A percentile compares a stretch with the other conserved stretches of the same genome.
phyloP scores from a whole-genome alignment of 2,888 invertebrate species.

The Watsonalla cultraria region DNA sequence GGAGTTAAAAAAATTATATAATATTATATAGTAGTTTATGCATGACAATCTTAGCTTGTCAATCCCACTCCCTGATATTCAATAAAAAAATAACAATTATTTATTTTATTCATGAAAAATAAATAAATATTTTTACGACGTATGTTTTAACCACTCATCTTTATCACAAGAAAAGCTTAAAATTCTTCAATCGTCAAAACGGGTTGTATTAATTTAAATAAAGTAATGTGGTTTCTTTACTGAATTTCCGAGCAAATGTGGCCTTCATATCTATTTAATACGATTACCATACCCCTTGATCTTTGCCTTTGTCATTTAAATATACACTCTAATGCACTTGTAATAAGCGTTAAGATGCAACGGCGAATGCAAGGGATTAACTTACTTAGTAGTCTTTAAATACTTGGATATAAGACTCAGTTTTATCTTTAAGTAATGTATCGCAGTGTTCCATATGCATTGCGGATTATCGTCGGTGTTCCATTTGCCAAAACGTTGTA shows the following conservation, averaged over 20 bases:
- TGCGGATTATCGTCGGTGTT: neutral
- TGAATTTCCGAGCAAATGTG: slow-evolving; percentile 14
- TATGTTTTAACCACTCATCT: neutral
- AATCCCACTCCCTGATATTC: too few species aligned
- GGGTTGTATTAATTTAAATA: slow-evolving; percentile 26
- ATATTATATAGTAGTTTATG: too few species aligned
- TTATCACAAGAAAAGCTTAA: neutral
- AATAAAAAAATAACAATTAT: too few species aligned
- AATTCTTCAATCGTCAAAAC: slow-evolving; percentile 16
- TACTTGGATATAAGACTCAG: neutral
- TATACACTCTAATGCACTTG: neutral
- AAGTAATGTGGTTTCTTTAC: slow-evolving; percentile 29
- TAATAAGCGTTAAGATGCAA: neutral
- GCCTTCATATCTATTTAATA: slow-evolving; percentile 21
- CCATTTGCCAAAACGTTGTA: neutral
- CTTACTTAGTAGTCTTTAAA: neutral
- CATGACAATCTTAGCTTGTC: too few species aligned
- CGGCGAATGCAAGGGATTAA: neutral
- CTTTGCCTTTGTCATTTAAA: neutral
- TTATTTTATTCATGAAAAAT: too few species aligned
- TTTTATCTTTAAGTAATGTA: neutral
- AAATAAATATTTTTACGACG: neutral
- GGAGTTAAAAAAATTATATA: too few species aligned
- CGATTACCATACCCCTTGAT: slow-evolving; percentile 21
- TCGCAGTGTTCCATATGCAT: neutral